Evolutionary conservation across 1,140 invertebrate species (phyloP).

Genomic region (Lasaia peninsularis): DNA sequence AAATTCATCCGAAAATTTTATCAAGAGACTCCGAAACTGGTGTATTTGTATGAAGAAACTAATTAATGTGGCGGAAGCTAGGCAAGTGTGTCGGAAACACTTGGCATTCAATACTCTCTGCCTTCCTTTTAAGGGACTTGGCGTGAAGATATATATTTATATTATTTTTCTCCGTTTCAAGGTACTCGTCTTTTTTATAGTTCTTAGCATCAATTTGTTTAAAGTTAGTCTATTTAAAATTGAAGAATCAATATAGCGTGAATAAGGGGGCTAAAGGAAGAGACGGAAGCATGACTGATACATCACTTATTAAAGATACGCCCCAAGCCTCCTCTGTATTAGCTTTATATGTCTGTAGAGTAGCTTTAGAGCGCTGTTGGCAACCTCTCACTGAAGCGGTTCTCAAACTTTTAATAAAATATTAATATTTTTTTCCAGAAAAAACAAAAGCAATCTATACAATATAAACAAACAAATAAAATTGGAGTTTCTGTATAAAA

Average conservation of each 20-base stretch:
- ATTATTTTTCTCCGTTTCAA: too few species aligned
- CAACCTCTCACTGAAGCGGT: constrained; percentile 4
- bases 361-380: constrained; percentile 17
- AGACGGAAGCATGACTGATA: constrained; percentile 21
- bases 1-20: too few species aligned
- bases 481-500: too few species aligned
- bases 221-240: not conserved
- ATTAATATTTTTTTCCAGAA: not conserved
- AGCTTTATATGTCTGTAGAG: constrained; percentile 18
- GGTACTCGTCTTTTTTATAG: not conserved
- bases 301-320: constrained; percentile 23
- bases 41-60: too few species aligned
- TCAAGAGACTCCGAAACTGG: too few species aligned
- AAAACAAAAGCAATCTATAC: too few species aligned
- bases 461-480: too few species aligned
- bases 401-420: constrained; percentile 4
- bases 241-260: constrained; percentile 17
- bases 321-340: constrained; percentile 15
- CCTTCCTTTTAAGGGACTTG: too few species aligned
- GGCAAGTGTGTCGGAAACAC: too few species aligned
- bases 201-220: not conserved
- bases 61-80: too few species aligned
- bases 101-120: too few species aligned
- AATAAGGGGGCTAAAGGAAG: constrained; percentile 8
- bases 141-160: too few species aligned